Evolutionary conservation across 2,888 invertebrate genomes (phyloP).

Genomic region (Coleophora deauratella): DNA sequence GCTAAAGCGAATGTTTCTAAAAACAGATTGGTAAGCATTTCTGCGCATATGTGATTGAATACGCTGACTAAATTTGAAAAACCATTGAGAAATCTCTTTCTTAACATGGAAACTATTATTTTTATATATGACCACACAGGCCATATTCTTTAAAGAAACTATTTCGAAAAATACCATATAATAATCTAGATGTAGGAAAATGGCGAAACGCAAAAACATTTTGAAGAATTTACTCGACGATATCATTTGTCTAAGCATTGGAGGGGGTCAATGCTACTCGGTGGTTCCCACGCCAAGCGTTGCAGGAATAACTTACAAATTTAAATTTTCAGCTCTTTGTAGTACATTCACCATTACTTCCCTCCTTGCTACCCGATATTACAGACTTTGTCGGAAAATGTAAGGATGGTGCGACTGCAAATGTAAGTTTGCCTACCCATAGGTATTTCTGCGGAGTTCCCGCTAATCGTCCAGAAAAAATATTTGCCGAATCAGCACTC

Average conservation of each 20-base stretch:
- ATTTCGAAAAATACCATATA: too few species aligned
- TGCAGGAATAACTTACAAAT: slow-evolving; percentile 22
- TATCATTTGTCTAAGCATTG: slow-evolving; percentile 67
- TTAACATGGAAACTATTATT: too few species aligned
- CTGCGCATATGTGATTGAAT: too few species aligned
- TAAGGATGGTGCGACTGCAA: slow-evolving; percentile 10
- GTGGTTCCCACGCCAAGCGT: slow-evolving; percentile 62
- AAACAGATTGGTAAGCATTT: too few species aligned
- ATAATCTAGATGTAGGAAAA: neutral
- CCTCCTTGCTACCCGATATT: slow-evolving; percentile 8
- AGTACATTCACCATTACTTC: slow-evolving; percentile 20
- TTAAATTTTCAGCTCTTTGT: slow-evolving; percentile 15
- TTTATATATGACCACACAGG: too few species aligned
- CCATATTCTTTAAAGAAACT: too few species aligned
- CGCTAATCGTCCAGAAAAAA: slow-evolving; percentile 71
- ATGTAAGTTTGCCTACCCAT: slow-evolving; percentile 26
- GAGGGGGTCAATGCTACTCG: slow-evolving; percentile 61
- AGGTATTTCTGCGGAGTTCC: slow-evolving; percentile 61
- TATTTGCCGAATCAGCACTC: slow-evolving; percentile 62
- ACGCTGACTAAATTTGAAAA: too few species aligned
- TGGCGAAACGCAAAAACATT: slow-evolving; percentile 38
- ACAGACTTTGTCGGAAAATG: neutral
- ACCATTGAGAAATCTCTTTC: too few species aligned
- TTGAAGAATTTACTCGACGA: slow-evolving; percentile 51
- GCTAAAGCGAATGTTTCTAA: too few species aligned